A percentile compares a stretch with the other conserved stretches of the same genome.
phyloP scores from a whole-genome alignment of 1,140 invertebrate species.

The Scaptomyza hsui region DNA sequence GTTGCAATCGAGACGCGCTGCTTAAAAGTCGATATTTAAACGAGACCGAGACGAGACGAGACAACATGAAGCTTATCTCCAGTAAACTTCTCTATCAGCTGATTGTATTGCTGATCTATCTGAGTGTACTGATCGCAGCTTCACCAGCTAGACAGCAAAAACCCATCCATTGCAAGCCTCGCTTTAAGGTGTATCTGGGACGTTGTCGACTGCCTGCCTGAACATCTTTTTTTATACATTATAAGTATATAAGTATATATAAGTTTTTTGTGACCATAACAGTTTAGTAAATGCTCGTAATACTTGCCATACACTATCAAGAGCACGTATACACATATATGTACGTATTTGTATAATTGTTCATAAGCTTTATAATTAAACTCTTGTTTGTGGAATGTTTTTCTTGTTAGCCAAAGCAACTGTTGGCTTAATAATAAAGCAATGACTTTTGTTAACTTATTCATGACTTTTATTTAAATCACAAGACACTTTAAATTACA shows the following conservation, averaged over 20 bases:
- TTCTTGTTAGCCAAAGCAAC: not conserved
- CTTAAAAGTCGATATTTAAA: not conserved
- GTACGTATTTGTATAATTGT: not conserved
- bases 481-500: too few relatives aligned
- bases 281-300: too few relatives aligned
- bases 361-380: not conserved
- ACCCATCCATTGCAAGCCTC: not conserved
- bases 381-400: not conserved
- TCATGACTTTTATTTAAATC: too few relatives aligned
- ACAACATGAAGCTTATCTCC: conserved; percentile 16
- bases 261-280: not conserved
- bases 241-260: too few relatives aligned
- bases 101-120: conserved; percentile 12
- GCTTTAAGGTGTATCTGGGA: conserved; percentile 12
- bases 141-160: not conserved
- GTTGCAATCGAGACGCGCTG: conserved; percentile 15
- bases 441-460: not conserved
- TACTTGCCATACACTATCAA: not conserved
- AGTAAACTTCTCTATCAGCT: conserved; percentile 6
- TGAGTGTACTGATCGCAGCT: conserved; percentile 3
- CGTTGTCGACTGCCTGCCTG: conserved; percentile 29
- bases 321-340: not conserved
- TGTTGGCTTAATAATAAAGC: not conserved
- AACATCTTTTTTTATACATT: too few relatives aligned
- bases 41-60: too few relatives aligned